Base-by-base conservation (phyloP, 1,140 invertebrate genomes). In the Octopus bimaculoides region DNA sequence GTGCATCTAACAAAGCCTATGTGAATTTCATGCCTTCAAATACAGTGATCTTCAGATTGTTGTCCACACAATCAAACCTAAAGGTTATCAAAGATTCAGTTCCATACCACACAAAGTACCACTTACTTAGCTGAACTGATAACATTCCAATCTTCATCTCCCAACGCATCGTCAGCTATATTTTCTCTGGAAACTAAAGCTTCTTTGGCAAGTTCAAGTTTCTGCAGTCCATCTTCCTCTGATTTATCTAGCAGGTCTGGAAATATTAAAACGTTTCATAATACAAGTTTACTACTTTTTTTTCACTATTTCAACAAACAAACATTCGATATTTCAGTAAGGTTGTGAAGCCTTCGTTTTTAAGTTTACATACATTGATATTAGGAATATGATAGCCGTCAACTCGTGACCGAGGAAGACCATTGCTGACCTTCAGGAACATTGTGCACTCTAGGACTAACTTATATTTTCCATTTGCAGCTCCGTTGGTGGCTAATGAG, bases 101-200 rank as follows among this genome's bases (percentile, higher is more conserved):
- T 41, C 26, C 26, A 41, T 41, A 41, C 0, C 26, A 41, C 26
- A 41, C 1, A 41, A 41, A 41, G 26, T 41, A 71, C 5, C 26
- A 77, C 82, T 79, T 55, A 88, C 86, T 81, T 85, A 61, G 84
- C 84, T 17, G 84, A 73, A 80, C 85, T 88, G 41, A 89, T 87
- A 7, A 86, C 84, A 82, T 84, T 88, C 89, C 89, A 90, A 69
- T 90, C 89, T 79, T 90, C 89, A 83, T 90, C 89, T 54, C 87
- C 88, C 10, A 89, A 85, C 12, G 82, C 79, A 81, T 90, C 89
- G 83, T 90, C 89, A 78, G 85, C 89, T 55, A 89, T 87, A 77
- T 88, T 84, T 66, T 90, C 87, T 78, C 88, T 84, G 14, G 86
- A 86, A 20, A 88, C 85, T 75, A 87, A 81, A 69, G 89, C 87